Base-by-base conservation (phyloP, 2,113 vertebrate species). In the Zosterops hypoxanthus region DNA sequence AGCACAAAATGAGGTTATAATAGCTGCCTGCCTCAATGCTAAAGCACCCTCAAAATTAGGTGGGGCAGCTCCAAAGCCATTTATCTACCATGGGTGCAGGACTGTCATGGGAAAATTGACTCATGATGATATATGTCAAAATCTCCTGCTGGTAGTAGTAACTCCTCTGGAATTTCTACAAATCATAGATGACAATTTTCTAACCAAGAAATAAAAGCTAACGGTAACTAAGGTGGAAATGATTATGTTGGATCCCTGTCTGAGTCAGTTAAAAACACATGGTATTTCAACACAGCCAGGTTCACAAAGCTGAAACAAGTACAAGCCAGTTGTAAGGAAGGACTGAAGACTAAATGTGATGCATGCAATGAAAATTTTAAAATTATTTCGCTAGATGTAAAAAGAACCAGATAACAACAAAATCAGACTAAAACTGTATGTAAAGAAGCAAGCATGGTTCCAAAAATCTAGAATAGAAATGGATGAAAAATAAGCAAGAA, bases 151-250 rank as follows among this genome's bases (percentile, higher is more conserved):
- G 87, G 79, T 55, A 86, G 79, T 34, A 81, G 50, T 77, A 47
- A n/a, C 59, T 78, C 52, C 57, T 78, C 52, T 90, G 86, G 72
- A 95, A 90, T 93, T 94, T 75, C 86, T 93, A 71, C 82, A 90
- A 94, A 93, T 95, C 52, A 92, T 21, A 39, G 39, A 77, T 83
- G 95, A 94, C 86, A 90, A 56, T 59, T 86, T 86, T 81, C 80
- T 71, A 81, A 92, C 69, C 60, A 41, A 88, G 76, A 88, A 75
- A 59, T 78, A 92, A 88, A 95, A 92, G 52, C 56, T 83, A 90
- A 68, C 0, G 0, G 91, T 81, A 49, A 78, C 73, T 68, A 86
- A 94, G 86, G 64, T 94, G 92, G 86, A 95, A 92, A 60, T 83
- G 39, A 88, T 94, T 93, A 93, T 70, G 59, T 47, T 44, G 82